Percentiles rank a stretch among this genome's conserved stretches.
These are phyloP conservation scores for Melanotus villosus DNA, from an alignment of 2,888 invertebrate genomes.

Conservation along the genomic window DNA sequence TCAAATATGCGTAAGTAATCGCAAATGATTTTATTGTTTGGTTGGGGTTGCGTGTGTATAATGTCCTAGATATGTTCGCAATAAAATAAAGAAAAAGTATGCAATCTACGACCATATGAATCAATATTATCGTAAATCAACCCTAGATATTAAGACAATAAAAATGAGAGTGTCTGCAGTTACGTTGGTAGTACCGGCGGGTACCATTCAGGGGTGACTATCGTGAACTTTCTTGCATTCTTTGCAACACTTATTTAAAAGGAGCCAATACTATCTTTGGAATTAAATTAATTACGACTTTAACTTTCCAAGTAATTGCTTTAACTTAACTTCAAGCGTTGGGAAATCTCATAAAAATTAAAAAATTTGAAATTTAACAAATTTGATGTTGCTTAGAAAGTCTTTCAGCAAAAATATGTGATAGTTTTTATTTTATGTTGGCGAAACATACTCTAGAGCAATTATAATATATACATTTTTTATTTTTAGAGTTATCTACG, in stretches of 20 bases:
- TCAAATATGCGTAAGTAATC: slow-evolving; percentile 63
- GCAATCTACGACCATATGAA: slow-evolving; percentile 4
- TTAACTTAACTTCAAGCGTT: no score
- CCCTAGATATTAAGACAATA: slow-evolving; percentile 10
- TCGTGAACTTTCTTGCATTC: not conserved
- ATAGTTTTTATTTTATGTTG: no score
- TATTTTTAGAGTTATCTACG: no score
- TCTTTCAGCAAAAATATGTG: no score
- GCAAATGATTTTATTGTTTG: not conserved
- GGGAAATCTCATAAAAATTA: no score
- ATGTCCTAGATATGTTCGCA: not conserved
- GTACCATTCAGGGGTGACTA: slow-evolving; percentile 14
- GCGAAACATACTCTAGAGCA: no score
- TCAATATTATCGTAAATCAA: slow-evolving; percentile 21
- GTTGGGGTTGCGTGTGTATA: not conserved
- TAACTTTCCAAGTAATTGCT: no score
- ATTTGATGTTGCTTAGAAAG: no score
- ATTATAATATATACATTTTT: no score
- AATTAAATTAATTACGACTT: no score
- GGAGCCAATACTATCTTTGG: no score
- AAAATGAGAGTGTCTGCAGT: slow-evolving; percentile 31
- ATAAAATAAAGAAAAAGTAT: slow-evolving; percentile 8
- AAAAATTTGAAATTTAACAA: no score
- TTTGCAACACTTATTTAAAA: slow-evolving; percentile 3
- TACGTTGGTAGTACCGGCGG: slow-evolving; percentile 24